phyloP scores from a whole-genome alignment of 1,140 invertebrate genomes.

The Papilio machaon region DNA sequence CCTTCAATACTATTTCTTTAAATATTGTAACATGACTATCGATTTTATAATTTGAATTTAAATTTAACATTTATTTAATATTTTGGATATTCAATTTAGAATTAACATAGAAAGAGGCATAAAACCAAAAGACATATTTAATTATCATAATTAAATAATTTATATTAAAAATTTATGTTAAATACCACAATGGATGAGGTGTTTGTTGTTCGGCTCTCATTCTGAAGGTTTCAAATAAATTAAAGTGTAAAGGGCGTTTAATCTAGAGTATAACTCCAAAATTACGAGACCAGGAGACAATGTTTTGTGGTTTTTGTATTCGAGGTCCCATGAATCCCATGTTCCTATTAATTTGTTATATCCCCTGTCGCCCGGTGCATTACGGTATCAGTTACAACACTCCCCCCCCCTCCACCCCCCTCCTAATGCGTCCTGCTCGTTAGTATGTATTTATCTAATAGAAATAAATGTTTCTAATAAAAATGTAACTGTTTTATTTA shows the following conservation, averaged over 20 bases:
- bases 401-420: background rate
- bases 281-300: too few species aligned
- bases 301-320: background rate
- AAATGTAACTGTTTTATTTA: conserved; percentile 1
- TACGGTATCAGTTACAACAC: background rate
- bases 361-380: background rate
- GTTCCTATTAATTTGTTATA: background rate
- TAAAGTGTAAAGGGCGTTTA: background rate
- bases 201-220: background rate
- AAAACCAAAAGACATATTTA: background rate
- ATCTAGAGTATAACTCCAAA: too few species aligned
- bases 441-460: background rate
- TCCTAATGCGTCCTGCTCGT: background rate
- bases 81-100: conserved; percentile 6
- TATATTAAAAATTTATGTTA: conserved; percentile 16
- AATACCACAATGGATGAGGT: background rate
- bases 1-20: background rate
- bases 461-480: background rate
- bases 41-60: background rate
- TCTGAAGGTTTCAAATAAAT: background rate
- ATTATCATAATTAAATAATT: conserved; percentile 3
- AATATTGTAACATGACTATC: background rate
- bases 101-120: conserved; percentile 2
- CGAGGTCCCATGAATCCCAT: background rate
- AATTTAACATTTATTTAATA: background rate